Evolutionary conservation across 2,113 vertebrate genomes (phyloP).

Genomic region (Chloebia gouldiae): DNA sequence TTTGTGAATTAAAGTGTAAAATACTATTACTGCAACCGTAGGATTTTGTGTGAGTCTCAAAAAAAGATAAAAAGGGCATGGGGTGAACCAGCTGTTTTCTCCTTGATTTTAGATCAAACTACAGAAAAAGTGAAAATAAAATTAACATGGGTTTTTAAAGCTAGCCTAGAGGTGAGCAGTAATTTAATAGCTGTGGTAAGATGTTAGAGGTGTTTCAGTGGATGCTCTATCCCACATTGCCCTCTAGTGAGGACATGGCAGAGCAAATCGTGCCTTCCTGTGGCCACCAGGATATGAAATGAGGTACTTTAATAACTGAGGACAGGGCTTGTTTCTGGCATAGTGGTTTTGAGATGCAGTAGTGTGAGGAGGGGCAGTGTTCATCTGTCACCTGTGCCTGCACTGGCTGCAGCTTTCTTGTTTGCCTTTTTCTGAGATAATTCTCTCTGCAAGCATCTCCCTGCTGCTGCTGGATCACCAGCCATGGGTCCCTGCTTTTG

Average conservation of each 20-base stretch:
- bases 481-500: neutral
- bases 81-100: neutral
- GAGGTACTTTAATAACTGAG: neutral
- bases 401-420: neutral
- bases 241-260: slow-evolving; percentile 34
- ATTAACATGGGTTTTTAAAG: neutral
- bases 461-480: neutral
- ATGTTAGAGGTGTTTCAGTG: neutral
- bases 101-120: neutral
- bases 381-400: rapidly evolving
- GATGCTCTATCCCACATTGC: slow-evolving; percentile 45
- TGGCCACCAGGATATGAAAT: neutral
- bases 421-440: neutral
- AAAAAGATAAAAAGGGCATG: neutral
- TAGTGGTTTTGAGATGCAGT: rapidly evolving
- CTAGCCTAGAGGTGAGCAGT: neutral
- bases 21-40: neutral
- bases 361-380: neutral
- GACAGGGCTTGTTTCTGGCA: neutral
- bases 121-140: neutral
- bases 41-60: neutral
- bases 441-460: neutral
- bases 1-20: neutral
- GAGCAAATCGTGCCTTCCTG: neutral
- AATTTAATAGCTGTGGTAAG: neutral